Percentiles rank a stretch among this genome's conserved stretches.
Conservation (phyloP, 2,888 invertebrate species). For the Tachystola acroxantha region DNA sequence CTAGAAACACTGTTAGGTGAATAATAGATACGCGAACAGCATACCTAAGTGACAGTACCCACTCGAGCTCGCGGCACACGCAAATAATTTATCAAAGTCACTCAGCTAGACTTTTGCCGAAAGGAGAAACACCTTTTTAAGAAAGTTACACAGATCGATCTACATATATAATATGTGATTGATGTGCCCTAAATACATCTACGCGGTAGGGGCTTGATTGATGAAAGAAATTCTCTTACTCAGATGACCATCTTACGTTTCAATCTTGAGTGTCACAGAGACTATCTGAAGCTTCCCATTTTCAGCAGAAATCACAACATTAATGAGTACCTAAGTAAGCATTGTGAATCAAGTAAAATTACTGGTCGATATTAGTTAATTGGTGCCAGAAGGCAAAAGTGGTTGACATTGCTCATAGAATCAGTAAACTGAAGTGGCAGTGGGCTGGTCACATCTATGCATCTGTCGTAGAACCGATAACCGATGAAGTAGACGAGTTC, state of each 20-base stretch:
- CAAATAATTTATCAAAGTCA: constrained; percentile 61
- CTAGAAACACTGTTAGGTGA: neutral
- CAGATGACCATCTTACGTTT: constrained; percentile 21
- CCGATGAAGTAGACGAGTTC: too few species aligned
- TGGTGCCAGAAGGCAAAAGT: too few species aligned
- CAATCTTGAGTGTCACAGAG: neutral
- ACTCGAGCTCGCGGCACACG: constrained; percentile 26
- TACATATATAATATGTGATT: constrained; percentile 24
- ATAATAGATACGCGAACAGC: constrained; percentile 12
- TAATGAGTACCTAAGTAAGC: too few species aligned
- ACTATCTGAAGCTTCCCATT: too few species aligned
- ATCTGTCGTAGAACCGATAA: too few species aligned
- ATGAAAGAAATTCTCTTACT: constrained; percentile 30
- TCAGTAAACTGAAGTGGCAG: too few species aligned
- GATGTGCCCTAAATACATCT: constrained; percentile 23
- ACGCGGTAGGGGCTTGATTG: constrained; percentile 21
- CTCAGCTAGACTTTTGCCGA: constrained; percentile 35
- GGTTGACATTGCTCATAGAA: too few species aligned
- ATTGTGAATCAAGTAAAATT: too few species aligned
- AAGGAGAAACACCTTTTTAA: constrained; percentile 42
- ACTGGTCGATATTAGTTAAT: too few species aligned
- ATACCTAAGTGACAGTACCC: constrained; percentile 19
- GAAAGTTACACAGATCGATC: constrained; percentile 43
- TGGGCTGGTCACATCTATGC: too few species aligned
- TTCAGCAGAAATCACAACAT: too few species aligned